Base-by-base conservation (phyloP, 1,140 invertebrate species). In the Drosophila pallidifrons region DNA sequence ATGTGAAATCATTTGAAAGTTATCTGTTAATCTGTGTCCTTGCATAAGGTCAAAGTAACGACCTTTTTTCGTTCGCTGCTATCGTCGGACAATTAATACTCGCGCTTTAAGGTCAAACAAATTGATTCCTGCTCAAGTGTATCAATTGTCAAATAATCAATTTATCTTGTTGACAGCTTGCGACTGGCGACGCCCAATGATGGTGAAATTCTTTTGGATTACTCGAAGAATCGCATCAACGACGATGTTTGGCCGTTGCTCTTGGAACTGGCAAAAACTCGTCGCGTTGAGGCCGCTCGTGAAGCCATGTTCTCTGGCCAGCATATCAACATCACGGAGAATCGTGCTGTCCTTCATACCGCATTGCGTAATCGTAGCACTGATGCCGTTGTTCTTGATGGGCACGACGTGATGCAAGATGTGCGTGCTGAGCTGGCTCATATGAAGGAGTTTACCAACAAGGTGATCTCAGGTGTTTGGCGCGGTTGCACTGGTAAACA, bases 251-350 rank as follows among this genome's bases (percentile, higher is more conserved):
- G 99, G 75, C 90, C 94, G 3, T 87, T 97, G 6, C 94, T 99
- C 4, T 93, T 99, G 54, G 94, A 97, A 49, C 93, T 99, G 94
- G 98, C 98, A 2, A 95, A 95, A 91, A 95, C 95, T 32, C 94
- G 98, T 5, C 95, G 97, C 85, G 95, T 99, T 35, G 97, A 97
- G 93, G 93, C 95, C 75, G 97, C 97, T 11, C 94, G 98, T 82
- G 95, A 98, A 94, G 96, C 96, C 32, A 99, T 99, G 98, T 99
- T 99, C 92, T 91, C 92, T 75, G 99, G 98, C 35, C 94, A 98
- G 89, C 98, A 98, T 91, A 99, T 99, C 38, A 99, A 99, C 93
- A 98, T 99, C 83, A 99, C 99, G 1, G 99, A 99, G 93, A 95
- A 98, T 86, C 94, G 99, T 77, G 96, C 99, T 45, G 99, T 99